Evolutionary conservation across 2,797 vertebrate species (phyloP), one percentile per base, ranked within the genome.

Genomic region (Cyprinella venusta): DNA sequence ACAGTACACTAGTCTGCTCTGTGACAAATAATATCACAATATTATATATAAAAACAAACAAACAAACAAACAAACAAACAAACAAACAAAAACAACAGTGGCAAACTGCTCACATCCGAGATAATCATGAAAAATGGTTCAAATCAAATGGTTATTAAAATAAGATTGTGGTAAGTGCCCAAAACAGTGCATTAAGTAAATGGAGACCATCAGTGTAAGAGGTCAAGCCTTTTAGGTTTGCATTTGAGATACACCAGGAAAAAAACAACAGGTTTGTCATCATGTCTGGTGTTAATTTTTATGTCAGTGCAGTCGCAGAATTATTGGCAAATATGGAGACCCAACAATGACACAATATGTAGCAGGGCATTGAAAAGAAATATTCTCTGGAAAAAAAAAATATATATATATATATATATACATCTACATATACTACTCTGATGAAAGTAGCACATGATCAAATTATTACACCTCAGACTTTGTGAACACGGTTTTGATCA

Each of bases 1-100:
- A 90, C 89, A 90, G 88, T 90, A 89, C 88, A 90, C 83, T 86
- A 87, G 84, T 87, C 70, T 88, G 83, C 82, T 87, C 69, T 86
- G 83, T 90, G 85, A 86, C 80, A 85, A 87, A 78, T 50, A 76
- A 88, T 80, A 87, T 87, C 84, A 89, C 84, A 86, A 83, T 76
- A 76, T 67, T 56, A 54, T 40, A 82, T 56, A 82, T n/a, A 56
- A 30, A 85, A 82, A 83, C 42, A 52, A 72, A 70, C n/a, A 68
- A 72, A 45, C 30, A 2, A 65, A 63, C 69, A 71, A 59, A 72
- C 65, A 13, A 36, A 36, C 33, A 36, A 30, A 30, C 26, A 30
- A 30, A 30, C 16, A 16, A 52, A 18, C 16, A 81, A 50, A 16
- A 52, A 18, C 16, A 81, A 42, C 36, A 82, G 82, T 68, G 64